Evolutionary conservation across 2,888 invertebrate genomes (phyloP).

Genomic region (Ryuthela nishihirai): DNA sequence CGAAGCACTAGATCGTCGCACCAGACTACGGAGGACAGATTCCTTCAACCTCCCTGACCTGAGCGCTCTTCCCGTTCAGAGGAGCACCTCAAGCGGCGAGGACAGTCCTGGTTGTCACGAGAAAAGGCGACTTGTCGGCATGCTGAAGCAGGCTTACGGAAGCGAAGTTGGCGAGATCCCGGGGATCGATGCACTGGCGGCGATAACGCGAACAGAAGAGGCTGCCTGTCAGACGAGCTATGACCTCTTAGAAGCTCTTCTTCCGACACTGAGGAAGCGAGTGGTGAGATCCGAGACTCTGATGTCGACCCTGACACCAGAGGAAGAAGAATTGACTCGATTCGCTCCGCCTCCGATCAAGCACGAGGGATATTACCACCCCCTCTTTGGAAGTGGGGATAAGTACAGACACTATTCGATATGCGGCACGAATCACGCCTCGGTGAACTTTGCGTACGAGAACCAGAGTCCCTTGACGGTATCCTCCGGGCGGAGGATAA

Average conservation of each 20-base stretch:
- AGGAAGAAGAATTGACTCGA: conserved; percentile 17
- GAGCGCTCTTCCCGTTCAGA: conserved; percentile 21
- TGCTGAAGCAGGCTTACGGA: conserved; percentile 34
- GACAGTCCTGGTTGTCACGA: conserved; percentile 25
- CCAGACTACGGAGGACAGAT: conserved; percentile 28
- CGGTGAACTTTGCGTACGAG: conserved; percentile 10
- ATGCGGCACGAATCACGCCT: conserved; percentile 10
- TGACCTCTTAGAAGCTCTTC: conserved; percentile 40
- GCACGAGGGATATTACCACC: conserved; percentile 1
- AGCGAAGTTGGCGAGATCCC: conserved; percentile 31
- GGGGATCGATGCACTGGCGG: not conserved
- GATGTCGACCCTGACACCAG: conserved; percentile 17
- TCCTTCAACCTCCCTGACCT: conserved; percentile 21
- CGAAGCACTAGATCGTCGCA: conserved; percentile 42
- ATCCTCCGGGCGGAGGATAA: too few relatives aligned
- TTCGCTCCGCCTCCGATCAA: not conserved
- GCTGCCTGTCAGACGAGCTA: conserved; percentile 40
- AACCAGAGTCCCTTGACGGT: conserved; percentile 1
- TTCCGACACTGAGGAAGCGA: conserved; percentile 33
- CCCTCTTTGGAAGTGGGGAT: conserved; percentile 7
- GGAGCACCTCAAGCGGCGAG: conserved; percentile 37
- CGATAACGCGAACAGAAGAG: conserved; percentile 13
- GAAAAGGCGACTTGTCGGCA: conserved; percentile 29
- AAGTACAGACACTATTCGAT: conserved; percentile 9
- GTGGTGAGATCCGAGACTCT: conserved; percentile 28